These are phyloP conservation scores for Chrysomallon squamiferum DNA, from an alignment of 1,140 invertebrate species.

Conservation along the genomic window DNA sequence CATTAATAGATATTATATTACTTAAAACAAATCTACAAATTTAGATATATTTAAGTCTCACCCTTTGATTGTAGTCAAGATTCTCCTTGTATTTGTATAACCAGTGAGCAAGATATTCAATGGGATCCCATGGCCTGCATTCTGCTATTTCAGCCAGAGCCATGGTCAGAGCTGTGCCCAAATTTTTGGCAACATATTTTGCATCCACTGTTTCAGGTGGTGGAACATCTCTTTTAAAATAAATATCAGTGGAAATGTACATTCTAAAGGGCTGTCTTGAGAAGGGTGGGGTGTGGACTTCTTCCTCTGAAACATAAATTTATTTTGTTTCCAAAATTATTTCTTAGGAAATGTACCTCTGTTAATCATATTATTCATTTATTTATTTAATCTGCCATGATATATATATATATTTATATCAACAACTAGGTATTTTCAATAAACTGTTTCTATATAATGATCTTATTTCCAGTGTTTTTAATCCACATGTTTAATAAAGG, in stretches of 20 bases:
- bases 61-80: constrained; percentile 31
- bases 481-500: no score
- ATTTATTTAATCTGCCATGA: no score
- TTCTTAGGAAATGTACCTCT: no score
- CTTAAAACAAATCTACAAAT: no score
- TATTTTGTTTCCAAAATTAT: no score
- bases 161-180: constrained; percentile 48
- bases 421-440: no score
- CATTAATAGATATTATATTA: no score
- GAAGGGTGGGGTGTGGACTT: constrained; percentile 12
- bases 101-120: constrained; percentile 55
- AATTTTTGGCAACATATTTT: constrained; percentile 45
- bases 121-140: constrained; percentile 50
- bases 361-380: no score
- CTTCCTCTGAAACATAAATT: constrained; percentile 8
- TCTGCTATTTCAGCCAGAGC: constrained; percentile 54
- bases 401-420: no score
- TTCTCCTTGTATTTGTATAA: constrained; percentile 50
- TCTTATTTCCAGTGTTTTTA: no score
- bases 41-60: no score
- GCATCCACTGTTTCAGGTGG: constrained; percentile 45
- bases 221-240: constrained; percentile 21
- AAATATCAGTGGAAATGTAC: constrained; percentile 30
- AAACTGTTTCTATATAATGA: no score
- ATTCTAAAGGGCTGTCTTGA: constrained; percentile 23